phyloP scores from a whole-genome alignment of 2,113 vertebrate species.

The Origma solitaria region DNA sequence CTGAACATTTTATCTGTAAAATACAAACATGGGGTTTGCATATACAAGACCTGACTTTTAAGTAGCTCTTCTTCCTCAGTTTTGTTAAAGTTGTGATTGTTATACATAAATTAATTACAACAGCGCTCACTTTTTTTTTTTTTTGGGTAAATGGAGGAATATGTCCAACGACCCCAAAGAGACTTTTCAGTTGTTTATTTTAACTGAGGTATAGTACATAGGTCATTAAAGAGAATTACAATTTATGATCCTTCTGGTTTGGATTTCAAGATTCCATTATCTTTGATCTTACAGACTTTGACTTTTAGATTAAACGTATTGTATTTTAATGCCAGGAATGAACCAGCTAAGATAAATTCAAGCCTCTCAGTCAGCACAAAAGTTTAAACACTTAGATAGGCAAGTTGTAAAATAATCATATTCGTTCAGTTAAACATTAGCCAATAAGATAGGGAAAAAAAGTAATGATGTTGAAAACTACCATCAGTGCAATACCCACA shows the following conservation, averaged over 20 bases:
- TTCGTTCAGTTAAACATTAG: conserved; percentile 65
- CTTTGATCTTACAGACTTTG: conserved; percentile 70
- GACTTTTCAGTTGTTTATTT: background rate
- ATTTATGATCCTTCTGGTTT: conserved; percentile 47
- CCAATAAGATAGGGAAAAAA: background rate
- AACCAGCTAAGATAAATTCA: conserved; percentile 48
- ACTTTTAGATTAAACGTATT: conserved; percentile 60
- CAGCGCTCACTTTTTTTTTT: accelerated
- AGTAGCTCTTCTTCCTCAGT: background rate
- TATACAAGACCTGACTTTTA: background rate
- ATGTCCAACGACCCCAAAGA: background rate
- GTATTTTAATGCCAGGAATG: conserved; percentile 38
- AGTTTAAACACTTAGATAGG: conserved; percentile 46
- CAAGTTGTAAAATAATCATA: conserved; percentile 49
- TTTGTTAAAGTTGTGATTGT: background rate
- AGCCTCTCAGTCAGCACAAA: conserved; percentile 50
- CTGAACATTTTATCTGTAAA: background rate
- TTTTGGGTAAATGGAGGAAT: background rate
- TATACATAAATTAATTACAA: background rate
- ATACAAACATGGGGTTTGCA: background rate
- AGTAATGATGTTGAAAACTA: background rate
- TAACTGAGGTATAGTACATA: conserved; percentile 35
- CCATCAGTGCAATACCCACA: background rate
- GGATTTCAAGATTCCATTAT: conserved; percentile 41
- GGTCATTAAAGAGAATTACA: conserved; percentile 14